phyloP scores from a whole-genome alignment of 2,888 invertebrate species.

The Spilosoma lubricipeda region DNA sequence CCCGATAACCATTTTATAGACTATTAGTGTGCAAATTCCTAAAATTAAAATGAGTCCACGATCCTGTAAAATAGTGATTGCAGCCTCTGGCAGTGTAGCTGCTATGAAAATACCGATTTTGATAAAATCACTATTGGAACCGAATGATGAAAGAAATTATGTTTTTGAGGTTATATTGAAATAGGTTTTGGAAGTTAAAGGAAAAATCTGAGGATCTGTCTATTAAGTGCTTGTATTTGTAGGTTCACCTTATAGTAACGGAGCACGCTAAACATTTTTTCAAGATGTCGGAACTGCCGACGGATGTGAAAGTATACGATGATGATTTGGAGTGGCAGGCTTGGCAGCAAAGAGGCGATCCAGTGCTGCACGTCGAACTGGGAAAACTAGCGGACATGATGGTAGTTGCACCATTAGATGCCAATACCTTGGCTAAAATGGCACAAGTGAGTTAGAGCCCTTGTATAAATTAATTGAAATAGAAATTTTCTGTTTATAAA shows the following conservation, averaged over 20 bases:
- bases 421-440: slow-evolving; percentile 98
- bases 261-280: slow-evolving; percentile 95
- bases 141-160: slow-evolving; percentile 49
- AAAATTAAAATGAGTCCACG: slow-evolving; percentile 61
- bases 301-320: slow-evolving; percentile 85
- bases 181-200: slow-evolving; percentile 14
- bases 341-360: slow-evolving; percentile 96
- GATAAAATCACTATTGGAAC: slow-evolving; percentile 78
- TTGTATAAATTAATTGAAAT: not conserved
- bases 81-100: slow-evolving; percentile 99
- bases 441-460: slow-evolving; percentile 87
- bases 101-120: slow-evolving; percentile 94
- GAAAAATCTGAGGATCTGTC: not conserved
- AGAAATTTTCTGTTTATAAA: not conserved
- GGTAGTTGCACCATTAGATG: slow-evolving; percentile 97
- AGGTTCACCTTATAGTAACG: slow-evolving; percentile 93
- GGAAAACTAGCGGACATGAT: slow-evolving; percentile 98
- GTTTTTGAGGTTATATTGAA: slow-evolving; percentile 71
- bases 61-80: slow-evolving; percentile 89
- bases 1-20: not conserved
- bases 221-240: slow-evolving; percentile 26
- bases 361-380: slow-evolving; percentile 97
- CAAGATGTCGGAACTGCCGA: slow-evolving; percentile 85
- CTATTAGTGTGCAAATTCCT: not conserved
- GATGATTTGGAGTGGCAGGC: slow-evolving; percentile 95